Percentiles rank a stretch among this genome's conserved stretches.
Evolutionary conservation across 2,888 invertebrate genomes (phyloP).

Genomic region (Glaucopsyche alexis): DNA sequence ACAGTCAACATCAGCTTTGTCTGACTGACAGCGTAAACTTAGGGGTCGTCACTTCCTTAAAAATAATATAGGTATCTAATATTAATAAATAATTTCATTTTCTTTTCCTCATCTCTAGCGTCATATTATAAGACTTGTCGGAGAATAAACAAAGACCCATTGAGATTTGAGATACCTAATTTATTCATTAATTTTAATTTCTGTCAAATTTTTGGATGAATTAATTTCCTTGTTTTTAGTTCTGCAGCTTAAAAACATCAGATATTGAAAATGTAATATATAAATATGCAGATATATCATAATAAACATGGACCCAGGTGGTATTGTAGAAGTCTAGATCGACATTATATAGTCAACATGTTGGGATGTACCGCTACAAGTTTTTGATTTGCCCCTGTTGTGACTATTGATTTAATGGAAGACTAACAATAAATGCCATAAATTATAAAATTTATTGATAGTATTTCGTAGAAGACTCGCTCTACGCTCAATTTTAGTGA

Average conservation of each 20-base stretch:
- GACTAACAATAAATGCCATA: background rate
- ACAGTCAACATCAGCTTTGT: background rate
- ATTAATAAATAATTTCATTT: background rate
- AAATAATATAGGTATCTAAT: background rate
- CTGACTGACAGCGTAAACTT: background rate
- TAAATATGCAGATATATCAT: background rate
- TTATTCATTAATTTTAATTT: background rate
- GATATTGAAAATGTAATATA: background rate
- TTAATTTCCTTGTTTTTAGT: background rate
- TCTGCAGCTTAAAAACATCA: background rate
- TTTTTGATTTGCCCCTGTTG: background rate
- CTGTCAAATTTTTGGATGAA: background rate
- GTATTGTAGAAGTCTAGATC: background rate
- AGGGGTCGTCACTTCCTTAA: background rate
- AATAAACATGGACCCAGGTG: background rate
- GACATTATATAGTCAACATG: background rate
- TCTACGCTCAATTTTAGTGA: background rate
- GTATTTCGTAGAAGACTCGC: background rate
- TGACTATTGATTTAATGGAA: background rate
- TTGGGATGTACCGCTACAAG: background rate
- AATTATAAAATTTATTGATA: constrained; percentile 5
- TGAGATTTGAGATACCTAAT: background rate
- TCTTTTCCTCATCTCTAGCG: background rate
- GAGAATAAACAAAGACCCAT: too few relatives aligned
- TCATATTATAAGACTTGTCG: background rate